Evolutionary conservation across 1,140 invertebrate genomes (phyloP), one percentile per base, ranked within the genome.

Genomic region (Drosophila eugracilis): DNA sequence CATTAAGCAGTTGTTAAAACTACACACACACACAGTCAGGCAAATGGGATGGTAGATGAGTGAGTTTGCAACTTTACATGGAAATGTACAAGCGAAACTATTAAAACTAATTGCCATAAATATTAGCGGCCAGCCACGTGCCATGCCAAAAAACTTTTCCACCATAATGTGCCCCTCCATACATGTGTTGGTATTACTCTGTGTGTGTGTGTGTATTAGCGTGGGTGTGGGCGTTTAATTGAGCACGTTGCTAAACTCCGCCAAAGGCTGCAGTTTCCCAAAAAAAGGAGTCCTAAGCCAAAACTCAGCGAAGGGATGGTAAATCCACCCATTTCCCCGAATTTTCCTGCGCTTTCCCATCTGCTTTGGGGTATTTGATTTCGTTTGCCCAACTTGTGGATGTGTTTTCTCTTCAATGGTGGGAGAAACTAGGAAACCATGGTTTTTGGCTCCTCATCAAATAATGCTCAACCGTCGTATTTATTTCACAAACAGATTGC

Each of bases 91-190:
- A 85, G 81, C 76, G 77, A 75, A 86, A 85, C 77, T 85, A 85
- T 86, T 85, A 88, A 86, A 85, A 85, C 81, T 86, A 85, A 85
- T 85, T 85, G 81, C 81, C 81, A 85, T 85, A 85, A 85, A 85
- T 85, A 86, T 85, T 85, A 85, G 77, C 74, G 81, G 58, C 77
- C 73, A 63, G 81, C 81, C 81, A 85, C 81, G 81, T 85, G 81
- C 81, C 73, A 42, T 53, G 55, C 37, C 63, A 14, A 44, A 47
- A 60, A 85, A 86, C 54, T 86, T 80, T 85, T 81, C 48, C 39
- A n/a, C 57, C 19, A 28, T 49, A 41, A 50, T 44, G 41, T n/a
- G 47, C 37, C 22, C 30, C 9, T 47, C 34, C 30, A 34, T 36
- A 17, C 39, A 36, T 36, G 53, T 32, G 37, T 52, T 24, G 22